These are phyloP conservation scores for Pyrgus malvae DNA, from an alignment of 2,888 invertebrate species.

Conservation along the genomic window DNA sequence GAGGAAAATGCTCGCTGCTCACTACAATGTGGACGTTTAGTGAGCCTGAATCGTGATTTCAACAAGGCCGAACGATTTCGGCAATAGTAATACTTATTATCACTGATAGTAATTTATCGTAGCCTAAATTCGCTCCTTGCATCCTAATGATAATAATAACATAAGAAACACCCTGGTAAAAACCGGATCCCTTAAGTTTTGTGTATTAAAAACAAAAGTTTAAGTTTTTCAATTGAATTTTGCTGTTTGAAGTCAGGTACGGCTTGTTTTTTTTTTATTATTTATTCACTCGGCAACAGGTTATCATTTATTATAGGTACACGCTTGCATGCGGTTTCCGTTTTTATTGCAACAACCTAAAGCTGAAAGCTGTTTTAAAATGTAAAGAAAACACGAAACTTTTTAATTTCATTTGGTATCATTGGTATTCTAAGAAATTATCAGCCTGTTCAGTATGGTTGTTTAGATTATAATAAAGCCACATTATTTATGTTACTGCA, in stretches of 20 bases:
- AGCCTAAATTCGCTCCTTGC: not conserved
- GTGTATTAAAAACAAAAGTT: not conserved
- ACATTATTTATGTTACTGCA: no score
- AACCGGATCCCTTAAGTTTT: not conserved
- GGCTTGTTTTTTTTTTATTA: slow-evolving; percentile 2
- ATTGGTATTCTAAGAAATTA: no score
- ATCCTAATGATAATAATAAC: not conserved
- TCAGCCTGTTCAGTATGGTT: no score
- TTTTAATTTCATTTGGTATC: not conserved
- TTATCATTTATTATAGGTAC: not conserved
- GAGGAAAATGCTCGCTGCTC: no score
- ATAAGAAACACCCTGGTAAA: not conserved
- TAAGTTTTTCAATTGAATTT: not conserved
- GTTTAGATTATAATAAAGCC: no score
- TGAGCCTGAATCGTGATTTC: slow-evolving; percentile 1
- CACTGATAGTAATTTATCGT: slow-evolving; percentile 11
- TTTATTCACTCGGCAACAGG: not conserved
- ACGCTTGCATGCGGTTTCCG: not conserved
- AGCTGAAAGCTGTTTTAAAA: not conserved
- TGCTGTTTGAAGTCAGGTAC: slow-evolving; percentile 1
- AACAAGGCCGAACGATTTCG: slow-evolving; percentile 6
- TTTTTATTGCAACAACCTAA: not conserved
- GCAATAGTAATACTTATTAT: slow-evolving; percentile 2
- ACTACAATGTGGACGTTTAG: no score
- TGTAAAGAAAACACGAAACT: not conserved